These are phyloP conservation scores for Escarpia spicata DNA, from an alignment of 2,888 invertebrate genomes.

Conservation along the genomic window DNA sequence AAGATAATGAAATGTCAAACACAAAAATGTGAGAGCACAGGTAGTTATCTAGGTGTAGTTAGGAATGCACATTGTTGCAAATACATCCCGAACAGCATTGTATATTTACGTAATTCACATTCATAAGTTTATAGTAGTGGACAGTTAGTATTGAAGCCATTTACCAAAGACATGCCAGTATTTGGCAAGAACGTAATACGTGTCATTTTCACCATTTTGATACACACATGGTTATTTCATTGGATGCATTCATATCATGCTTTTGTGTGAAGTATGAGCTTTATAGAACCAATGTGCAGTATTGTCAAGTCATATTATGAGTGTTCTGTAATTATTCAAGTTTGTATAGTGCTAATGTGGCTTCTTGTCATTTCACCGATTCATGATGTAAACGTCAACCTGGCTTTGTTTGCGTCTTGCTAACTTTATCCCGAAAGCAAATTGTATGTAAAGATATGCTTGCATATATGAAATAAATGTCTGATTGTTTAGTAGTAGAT, in stretches of 20 bases:
- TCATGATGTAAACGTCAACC: background rate
- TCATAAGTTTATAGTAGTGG: background rate
- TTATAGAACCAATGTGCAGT: background rate
- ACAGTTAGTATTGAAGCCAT: background rate
- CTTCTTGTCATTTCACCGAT: background rate
- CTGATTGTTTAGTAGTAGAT: background rate
- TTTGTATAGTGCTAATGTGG: background rate
- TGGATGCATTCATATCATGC: background rate
- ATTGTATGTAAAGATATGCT: constrained; percentile 1
- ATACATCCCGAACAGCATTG: background rate
- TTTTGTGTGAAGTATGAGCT: background rate
- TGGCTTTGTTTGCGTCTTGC: background rate
- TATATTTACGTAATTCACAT: background rate
- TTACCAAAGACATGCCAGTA: background rate
- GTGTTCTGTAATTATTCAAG: background rate
- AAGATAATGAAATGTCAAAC: no score
- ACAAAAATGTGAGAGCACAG: background rate
- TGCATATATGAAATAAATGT: background rate
- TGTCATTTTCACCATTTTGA: background rate
- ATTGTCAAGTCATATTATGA: background rate
- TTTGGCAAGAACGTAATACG: background rate
- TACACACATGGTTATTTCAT: background rate
- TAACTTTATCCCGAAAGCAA: background rate
- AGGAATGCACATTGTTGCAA: background rate
- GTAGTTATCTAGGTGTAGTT: background rate